Percentiles rank a stretch among this genome's conserved stretches.
Evolutionary conservation across 2,888 invertebrate species (phyloP).

Genomic region (Pilophorus perplexus): DNA sequence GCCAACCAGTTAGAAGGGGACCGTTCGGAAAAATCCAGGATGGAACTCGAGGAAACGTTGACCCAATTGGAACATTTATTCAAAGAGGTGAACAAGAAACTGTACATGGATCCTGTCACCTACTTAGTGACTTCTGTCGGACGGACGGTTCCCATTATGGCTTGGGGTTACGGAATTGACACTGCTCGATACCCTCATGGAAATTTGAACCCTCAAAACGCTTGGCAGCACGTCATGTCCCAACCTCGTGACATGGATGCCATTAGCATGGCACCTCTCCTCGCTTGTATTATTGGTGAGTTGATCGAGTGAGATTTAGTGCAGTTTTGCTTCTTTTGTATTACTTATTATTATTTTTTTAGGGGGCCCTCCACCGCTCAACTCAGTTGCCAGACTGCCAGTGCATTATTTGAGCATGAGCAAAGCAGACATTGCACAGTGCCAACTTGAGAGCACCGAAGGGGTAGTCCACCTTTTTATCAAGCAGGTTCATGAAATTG

Average conservation of each 20-base stretch:
- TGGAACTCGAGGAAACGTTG: neutral
- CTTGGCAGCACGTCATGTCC: neutral
- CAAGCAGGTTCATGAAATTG: neutral
- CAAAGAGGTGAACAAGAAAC: neutral
- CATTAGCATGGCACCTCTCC: conserved; percentile 4
- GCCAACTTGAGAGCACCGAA: neutral
- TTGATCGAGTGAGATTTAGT: no score
- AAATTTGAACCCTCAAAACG: neutral
- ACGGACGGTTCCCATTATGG: neutral
- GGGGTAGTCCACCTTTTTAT: neutral
- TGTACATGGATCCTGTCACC: neutral
- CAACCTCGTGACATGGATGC: conserved; percentile 1
- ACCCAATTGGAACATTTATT: neutral
- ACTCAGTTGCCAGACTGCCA: conserved; percentile 13
- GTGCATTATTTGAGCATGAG: neutral
- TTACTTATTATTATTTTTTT: no score
- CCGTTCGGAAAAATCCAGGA: neutral
- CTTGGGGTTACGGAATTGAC: conserved; percentile 23
- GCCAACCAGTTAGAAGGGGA: conserved; percentile 1
- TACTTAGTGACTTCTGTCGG: conserved; percentile 7
- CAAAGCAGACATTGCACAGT: neutral
- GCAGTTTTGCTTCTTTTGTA: no score
- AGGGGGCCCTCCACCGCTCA: conserved; percentile 19
- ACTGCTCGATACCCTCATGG: neutral
- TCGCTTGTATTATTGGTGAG: conserved; percentile 16